Evolutionary conservation across 2,888 invertebrate species (phyloP), one percentile per base, ranked within the genome.

Genomic region (Crossocerus cetratus): DNA sequence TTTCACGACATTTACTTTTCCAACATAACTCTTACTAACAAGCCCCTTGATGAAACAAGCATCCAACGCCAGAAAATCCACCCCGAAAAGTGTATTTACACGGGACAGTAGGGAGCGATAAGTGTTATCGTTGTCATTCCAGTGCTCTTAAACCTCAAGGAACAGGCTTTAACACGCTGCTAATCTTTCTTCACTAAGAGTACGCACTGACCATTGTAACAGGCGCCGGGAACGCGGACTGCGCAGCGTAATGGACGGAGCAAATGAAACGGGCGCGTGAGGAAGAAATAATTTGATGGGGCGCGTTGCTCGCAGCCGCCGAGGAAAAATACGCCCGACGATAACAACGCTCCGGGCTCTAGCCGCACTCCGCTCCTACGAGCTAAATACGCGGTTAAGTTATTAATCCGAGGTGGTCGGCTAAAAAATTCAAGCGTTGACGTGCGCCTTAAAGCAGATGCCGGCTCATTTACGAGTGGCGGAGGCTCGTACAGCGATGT

Each of bases 361-460:
- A n/a, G n/a, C n/a, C n/a, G n/a, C n/a, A n/a, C 32, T 32, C 32
- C 4, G 8, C 32, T 8, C 8, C 32, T 32, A 32, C 32, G 11
- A 32, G 32, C 32, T 32, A 73, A 69, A 74, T 57, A 64, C 58
- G 55, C 3, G 32, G 32, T 32, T 32, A 32, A 32, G 53, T 69
- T 49, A 69, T 61, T 64, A 76, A 72, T 68, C 53, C 53, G 43
- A 54, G 56, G 44, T 32, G 32, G 32, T 11, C 32, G 32, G 11
- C 8, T 32, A 11, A 32, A 32, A 8, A 32, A 32, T 32, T 32
- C 32, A 32, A 32, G 11, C 8, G 8, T 32, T 5, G 5, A 32
- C 4, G 32, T 8, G 5, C 32, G 8, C 11, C 32, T 5, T 32
- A 5, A 5, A 32, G 32, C 8, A 32, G 32, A 32, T 11, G 32